Base-by-base conservation (phyloP, 2,888 invertebrate genomes). In the Dicranocentrus wangi region DNA sequence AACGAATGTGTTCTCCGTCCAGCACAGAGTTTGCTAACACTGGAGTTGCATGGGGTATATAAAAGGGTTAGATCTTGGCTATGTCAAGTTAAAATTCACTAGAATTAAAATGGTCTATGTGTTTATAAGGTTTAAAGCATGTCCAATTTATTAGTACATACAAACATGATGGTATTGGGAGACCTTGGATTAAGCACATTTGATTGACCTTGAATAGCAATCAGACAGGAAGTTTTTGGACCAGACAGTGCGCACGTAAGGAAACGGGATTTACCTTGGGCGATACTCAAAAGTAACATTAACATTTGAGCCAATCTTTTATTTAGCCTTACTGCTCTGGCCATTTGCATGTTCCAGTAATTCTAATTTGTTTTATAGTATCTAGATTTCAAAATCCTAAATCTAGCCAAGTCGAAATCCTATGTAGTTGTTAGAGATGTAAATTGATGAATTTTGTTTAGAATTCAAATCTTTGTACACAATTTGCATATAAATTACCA, bases 181-280 rank as follows among this genome's bases (percentile, higher is more conserved):
- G 39, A 39, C 7, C 39, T 5, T 39, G 39, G 13, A 39, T 8
- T 39, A 39, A 39, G 13, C 39, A 13, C 13, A 51, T 51, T 51
- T 13, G n/a, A 51, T 51, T 51, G 51, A 51, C 51, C 51, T 51
- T 51, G 51, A 51, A 8, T 51, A 13, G 3, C 51, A n/a, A 51
- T 51, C 17, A 51, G n/a, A 51, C 3, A 13, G 51, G 17, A n/a
- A 51, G 5, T 39, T 8, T 8, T 39, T 39, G 13, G 5, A 39
- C 13, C 13, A 39, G 39, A 39, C 13, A 8, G 39, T n/a, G 39
- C 39, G 39, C 39, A 39, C 39, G 5, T 8, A 8, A 39, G 39
- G 7, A 39, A n/a, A n/a, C n/a, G n/a, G n/a, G 39, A 8, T 39
- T 13, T 39, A 39, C 39, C 5, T 39, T 39, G n/a, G n/a, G n/a